Base-by-base conservation (phyloP, 2,888 invertebrate species). In the Scaptomyza caliginosa region DNA sequence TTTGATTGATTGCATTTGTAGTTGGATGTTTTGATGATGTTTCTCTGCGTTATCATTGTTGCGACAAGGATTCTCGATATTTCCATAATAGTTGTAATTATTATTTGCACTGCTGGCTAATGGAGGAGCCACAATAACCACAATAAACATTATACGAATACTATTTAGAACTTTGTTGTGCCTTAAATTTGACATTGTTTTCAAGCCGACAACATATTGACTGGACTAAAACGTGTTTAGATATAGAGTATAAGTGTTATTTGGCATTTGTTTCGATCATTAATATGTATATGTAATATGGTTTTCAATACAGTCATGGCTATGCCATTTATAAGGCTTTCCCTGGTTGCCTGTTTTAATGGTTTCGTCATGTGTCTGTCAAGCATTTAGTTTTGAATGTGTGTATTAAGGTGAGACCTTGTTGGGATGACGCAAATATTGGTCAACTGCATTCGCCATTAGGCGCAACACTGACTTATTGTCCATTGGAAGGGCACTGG, bases 171-270 rank as follows among this genome's bases (percentile, higher is more conserved):
- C 11, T 48, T 30, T 10, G 39, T 52, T 54, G 51, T 45, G 39
- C 42, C n/a, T 51, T 23, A 28, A 39, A 40, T 51, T 66, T 81
- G 82, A 68, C 85, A 81, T 81, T 67, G 71, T 81, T 84, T 36
- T 59, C 63, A 45, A 57, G 34, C 55, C 42, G 36, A 40, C 23
- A 43, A 46, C 63, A 73, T 70, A 21, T 58, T 51, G 6, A 16
- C 10, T 17, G 13, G 10, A 24, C 24, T n/a, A n/a, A n/a, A n/a
- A n/a, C n/a, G n/a, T n/a, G n/a, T n/a, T n/a, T n/a, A n/a, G n/a
- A n/a, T n/a, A n/a, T n/a, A n/a, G n/a, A n/a, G n/a, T n/a, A n/a
- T n/a, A n/a, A n/a, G n/a, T n/a, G n/a, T n/a, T n/a, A n/a, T n/a
- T n/a, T n/a, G n/a, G n/a, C n/a, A n/a, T n/a, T n/a, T n/a, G n/a